These are phyloP conservation scores for Diogma glabrata DNA, from an alignment of 2,888 invertebrate species.

Conservation along the genomic window DNA sequence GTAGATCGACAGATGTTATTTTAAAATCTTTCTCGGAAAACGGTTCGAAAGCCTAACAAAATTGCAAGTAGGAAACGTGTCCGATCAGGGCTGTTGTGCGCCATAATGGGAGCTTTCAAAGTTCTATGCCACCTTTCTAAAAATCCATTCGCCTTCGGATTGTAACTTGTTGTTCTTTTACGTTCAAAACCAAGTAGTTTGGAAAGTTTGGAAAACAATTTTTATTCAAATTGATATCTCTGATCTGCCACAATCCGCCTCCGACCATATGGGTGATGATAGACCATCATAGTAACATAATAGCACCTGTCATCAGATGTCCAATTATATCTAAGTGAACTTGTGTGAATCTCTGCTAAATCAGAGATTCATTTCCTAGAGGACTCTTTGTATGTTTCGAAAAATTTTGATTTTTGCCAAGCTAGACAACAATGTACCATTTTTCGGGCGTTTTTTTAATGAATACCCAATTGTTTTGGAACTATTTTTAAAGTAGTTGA, in stretches of 20 bases:
- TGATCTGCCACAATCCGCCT: neutral
- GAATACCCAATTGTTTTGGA: too few relatives aligned
- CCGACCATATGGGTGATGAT: too few relatives aligned
- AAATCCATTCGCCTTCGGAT: slow-evolving; percentile 1
- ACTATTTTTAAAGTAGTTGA: neutral
- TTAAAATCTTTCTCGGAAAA: too few relatives aligned
- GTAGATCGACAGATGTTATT: neutral
- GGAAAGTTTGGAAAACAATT: too few relatives aligned
- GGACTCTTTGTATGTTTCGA: too few relatives aligned
- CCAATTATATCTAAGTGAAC: too few relatives aligned
- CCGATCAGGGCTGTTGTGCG: neutral
- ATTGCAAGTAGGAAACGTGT: too few relatives aligned
- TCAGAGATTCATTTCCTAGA: neutral
- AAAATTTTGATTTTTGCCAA: neutral
- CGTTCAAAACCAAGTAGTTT: neutral
- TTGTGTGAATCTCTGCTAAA: neutral
- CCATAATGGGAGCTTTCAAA: neutral
- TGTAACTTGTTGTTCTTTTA: neutral
- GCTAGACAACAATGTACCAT: neutral
- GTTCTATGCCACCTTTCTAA: slow-evolving; percentile 8
- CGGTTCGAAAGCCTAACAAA: too few relatives aligned
- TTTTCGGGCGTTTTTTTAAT: too few relatives aligned
- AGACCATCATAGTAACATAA: too few relatives aligned
- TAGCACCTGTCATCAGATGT: too few relatives aligned
- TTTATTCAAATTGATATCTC: neutral